A percentile compares a stretch with the other conserved stretches of the same genome.
These are phyloP conservation scores for Rostratula benghalensis DNA, from an alignment of 2,113 vertebrate species.

Conservation along the genomic window DNA sequence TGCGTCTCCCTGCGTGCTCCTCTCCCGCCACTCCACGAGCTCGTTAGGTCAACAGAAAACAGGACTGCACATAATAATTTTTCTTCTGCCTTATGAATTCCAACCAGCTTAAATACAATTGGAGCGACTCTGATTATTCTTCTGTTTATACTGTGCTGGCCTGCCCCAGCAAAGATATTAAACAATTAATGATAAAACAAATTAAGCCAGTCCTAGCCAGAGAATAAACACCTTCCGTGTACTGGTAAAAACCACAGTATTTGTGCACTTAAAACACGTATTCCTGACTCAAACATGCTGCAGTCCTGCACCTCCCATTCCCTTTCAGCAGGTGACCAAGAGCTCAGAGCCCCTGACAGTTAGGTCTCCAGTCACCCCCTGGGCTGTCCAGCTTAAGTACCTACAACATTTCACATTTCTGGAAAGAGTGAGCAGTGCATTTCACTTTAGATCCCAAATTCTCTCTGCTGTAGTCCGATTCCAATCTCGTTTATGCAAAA, in stretches of 20 bases:
- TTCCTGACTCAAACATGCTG: neutral
- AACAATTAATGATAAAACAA: conserved; percentile 15
- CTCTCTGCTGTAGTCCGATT: neutral
- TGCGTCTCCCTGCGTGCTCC: neutral
- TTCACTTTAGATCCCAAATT: neutral
- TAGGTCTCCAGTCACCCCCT: neutral
- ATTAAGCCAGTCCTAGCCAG: neutral
- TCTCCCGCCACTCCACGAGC: neutral
- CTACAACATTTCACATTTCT: neutral
- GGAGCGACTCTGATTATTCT: neutral
- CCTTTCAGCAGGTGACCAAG: neutral
- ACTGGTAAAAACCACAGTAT: neutral
- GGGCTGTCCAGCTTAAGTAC: neutral
- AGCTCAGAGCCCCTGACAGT: neutral
- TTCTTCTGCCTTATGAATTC: neutral
- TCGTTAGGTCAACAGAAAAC: neutral
- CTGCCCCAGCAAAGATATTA: neutral
- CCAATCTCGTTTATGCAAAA: neutral
- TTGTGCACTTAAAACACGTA: neutral
- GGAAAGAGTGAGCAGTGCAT: neutral
- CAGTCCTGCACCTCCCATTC: neutral
- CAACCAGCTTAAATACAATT: neutral
- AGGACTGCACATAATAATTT: neutral
- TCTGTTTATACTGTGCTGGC: neutral
- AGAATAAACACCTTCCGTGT: neutral